Conservation (phyloP, 2,113 vertebrate genomes). For the Argyrosomus japonicus region DNA sequence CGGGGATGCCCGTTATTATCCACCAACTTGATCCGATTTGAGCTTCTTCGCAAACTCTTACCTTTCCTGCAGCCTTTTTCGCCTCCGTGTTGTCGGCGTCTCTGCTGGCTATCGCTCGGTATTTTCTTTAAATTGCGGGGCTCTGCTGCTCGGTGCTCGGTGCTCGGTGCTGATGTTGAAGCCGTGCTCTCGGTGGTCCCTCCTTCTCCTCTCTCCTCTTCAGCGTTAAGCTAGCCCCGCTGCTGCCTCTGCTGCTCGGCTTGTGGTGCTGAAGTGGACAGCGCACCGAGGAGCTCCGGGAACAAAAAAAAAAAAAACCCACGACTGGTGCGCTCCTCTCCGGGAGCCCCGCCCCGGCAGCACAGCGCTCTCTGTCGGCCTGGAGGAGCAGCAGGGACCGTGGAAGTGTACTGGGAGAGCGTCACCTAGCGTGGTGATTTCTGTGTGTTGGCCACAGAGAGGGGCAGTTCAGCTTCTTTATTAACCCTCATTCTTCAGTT, state of each 20-base stretch:
- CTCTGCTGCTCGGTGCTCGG: not conserved
- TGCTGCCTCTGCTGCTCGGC: slow-evolving; percentile 68
- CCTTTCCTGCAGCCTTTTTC: slow-evolving; percentile 44
- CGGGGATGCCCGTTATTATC: slow-evolving; percentile 43
- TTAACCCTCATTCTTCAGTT: too few species aligned
- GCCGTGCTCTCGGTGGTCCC: slow-evolving; percentile 23
- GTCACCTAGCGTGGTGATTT: slow-evolving; percentile 47
- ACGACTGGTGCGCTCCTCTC: slow-evolving; percentile 10
- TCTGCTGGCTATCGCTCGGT: not conserved
- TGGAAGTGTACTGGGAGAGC: slow-evolving; percentile 10
- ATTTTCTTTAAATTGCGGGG: not conserved
- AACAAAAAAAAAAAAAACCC: slow-evolving; percentile 48
- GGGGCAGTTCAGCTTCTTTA: too few species aligned
- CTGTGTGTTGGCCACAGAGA: not conserved
- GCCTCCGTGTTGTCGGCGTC: slow-evolving; percentile 5
- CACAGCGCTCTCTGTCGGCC: slow-evolving; percentile 52
- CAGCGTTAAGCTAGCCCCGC: slow-evolving; percentile 55
- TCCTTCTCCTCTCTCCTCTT: slow-evolving; percentile 19
- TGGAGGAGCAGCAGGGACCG: slow-evolving; percentile 58
- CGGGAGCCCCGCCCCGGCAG: not conserved
- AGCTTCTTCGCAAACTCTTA: slow-evolving; percentile 64
- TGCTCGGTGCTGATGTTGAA: slow-evolving; percentile 60
- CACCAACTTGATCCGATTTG: slow-evolving; percentile 58
- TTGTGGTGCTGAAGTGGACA: slow-evolving; percentile 85
- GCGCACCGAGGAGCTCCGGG: slow-evolving; percentile 74